Evolutionary conservation across 2,888 invertebrate species (phyloP).

Genomic region (Gibbula magus): DNA sequence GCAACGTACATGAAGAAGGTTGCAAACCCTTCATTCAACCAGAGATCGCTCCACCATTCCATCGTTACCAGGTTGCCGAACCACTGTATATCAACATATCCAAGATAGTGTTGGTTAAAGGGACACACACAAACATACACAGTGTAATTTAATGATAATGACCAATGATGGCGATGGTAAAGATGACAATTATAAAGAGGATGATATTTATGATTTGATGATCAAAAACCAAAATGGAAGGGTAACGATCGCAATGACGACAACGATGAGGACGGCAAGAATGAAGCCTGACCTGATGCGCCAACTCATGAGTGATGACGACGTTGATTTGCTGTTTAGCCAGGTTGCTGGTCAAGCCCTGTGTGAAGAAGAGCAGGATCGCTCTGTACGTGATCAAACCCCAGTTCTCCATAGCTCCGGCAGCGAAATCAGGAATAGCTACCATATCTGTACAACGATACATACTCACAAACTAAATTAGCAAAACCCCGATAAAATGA

Average conservation of each 20-base stretch:
- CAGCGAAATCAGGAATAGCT: conserved; percentile 73
- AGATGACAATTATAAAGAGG: neutral
- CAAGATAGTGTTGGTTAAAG: too few relatives aligned
- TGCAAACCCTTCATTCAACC: conserved; percentile 92
- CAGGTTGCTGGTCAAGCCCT: conserved; percentile 55
- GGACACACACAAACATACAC: too few relatives aligned
- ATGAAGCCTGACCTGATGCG: conserved; percentile 69
- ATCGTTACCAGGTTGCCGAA: conserved; percentile 84
- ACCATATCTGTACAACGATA: conserved; percentile 69
- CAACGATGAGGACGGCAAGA: neutral
- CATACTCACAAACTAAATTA: too few relatives aligned
- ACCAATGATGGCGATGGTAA: neutral
- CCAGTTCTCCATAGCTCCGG: conserved; percentile 76
- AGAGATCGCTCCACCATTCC: conserved; percentile 93
- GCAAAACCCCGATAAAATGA: too few relatives aligned
- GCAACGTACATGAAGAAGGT: conserved; percentile 86
- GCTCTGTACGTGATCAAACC: conserved; percentile 73
- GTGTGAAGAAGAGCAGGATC: conserved; percentile 67
- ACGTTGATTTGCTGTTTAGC: conserved; percentile 68
- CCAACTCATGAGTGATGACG: conserved; percentile 73
- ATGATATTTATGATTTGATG: neutral
- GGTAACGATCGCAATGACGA: neutral
- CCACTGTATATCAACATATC: conserved; percentile 67
- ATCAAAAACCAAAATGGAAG: too few relatives aligned
- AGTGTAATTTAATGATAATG: neutral